A percentile compares a stretch with the other conserved stretches of the same genome.
phyloP scores from a whole-genome alignment of 1,140 invertebrate species.

The Cydia splendana region DNA sequence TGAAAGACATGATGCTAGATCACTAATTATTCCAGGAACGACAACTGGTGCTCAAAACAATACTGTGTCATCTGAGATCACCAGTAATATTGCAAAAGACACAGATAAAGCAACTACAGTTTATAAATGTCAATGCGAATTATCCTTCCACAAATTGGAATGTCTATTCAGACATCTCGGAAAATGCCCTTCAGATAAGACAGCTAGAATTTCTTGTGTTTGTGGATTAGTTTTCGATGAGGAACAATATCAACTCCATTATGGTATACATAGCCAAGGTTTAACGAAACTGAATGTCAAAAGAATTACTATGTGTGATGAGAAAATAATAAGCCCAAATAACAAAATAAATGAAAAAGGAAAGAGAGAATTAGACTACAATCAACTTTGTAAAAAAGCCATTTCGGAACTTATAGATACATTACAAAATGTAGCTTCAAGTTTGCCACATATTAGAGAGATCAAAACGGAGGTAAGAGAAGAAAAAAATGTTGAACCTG shows the following conservation, averaged over 20 bases:
- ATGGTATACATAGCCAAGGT: not conserved
- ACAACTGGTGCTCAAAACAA: not conserved
- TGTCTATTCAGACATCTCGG: not conserved
- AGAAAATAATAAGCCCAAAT: not conserved
- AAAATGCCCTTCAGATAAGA: not conserved
- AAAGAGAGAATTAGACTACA: not conserved
- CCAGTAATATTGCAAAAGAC: not conserved
- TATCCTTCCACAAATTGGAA: not conserved
- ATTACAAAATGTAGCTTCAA: not conserved
- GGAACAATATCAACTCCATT: not conserved
- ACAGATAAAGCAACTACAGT: not conserved
- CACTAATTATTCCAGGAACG: not conserved
- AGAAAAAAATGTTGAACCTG: not conserved
- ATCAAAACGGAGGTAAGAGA: not conserved
- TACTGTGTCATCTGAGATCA: not conserved
- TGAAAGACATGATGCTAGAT: not conserved
- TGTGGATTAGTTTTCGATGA: constrained; percentile 1
- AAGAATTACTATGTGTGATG: not conserved
- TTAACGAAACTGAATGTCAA: not conserved
- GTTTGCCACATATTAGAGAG: not conserved
- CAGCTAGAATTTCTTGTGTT: not conserved
- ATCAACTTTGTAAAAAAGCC: not conserved
- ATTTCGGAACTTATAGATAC: not conserved
- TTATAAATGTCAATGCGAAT: not conserved
- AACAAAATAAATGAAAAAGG: not conserved